Evolutionary conservation across 2,888 invertebrate genomes (phyloP), one percentile per base, ranked within the genome.

Genomic region (Meiosimyza platycephala): DNA sequence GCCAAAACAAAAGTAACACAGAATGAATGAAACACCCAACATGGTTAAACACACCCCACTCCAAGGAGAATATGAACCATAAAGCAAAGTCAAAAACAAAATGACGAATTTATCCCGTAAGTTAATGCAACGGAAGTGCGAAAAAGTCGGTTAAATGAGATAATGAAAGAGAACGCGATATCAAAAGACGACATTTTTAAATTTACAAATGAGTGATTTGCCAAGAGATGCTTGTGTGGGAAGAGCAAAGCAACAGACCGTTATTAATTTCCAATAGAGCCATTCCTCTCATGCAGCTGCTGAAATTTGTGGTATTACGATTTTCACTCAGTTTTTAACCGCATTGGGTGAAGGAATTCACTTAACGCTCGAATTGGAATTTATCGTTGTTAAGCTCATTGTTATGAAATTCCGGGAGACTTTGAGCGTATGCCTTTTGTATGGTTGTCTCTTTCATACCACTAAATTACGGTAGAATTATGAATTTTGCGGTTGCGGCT

Each of bases 81-180:
- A 66, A 60, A 57, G 40, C 54, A 48, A 64, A 64, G 13, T 55
- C 75, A 79, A 83, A 84, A 84, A 85, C 84, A 84, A 84, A 85
- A 85, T 84, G 85, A 83, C 80, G 85, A 82, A 84, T 84, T 84
- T 82, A 83, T 84, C 79, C 78, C 18, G 50, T 28, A 12, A 16
- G 9, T 50, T 12, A 66, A 18, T 77, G 50, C 15, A 76, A 77
- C 75, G 15, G 5, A 76, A 74, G 72, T 72, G 80, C 72, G 48
- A 76, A 69, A 77, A 73, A 73, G 81, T 66, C 54, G 48, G 70
- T 67, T 72, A 40, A n/a, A 22, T n/a, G 51, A 12, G n/a, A 3
- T 33, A 50, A 5, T 68, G 9, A 73, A 60, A 81, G 62, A 65
- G 78, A 4, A 15, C 54, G 28, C 40, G 22, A 60, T 13, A 18